Base-by-base conservation (phyloP, 2,797 vertebrate species). In the Ctenochaetus hawaiiensis region DNA sequence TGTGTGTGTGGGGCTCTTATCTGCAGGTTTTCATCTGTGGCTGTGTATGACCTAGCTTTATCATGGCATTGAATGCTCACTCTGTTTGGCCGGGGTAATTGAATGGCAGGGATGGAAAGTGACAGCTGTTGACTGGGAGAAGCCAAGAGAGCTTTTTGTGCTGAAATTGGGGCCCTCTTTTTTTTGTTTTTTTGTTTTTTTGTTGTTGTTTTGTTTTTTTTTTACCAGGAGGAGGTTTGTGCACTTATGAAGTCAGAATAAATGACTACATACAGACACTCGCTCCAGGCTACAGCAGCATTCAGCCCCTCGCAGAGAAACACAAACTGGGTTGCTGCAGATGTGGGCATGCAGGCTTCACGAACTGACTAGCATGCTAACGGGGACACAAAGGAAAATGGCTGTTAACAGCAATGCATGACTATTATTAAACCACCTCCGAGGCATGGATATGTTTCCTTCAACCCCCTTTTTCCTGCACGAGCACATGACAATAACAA, bases 61-160 rank as follows among this genome's bases (percentile, higher is more conserved):
- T 68, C 22, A 4, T 16, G 43, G 49, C 69, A 58, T 23, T 80
- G 73, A 86, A 80, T 39, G 67, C 66, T 85, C 68, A 20, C 52
- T 69, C 3, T 66, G 78, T 85, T 69, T 68, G 68, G 43, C 75
- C 7, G 48, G 58, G 62, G 12, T 68, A 69, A 80, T 70, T 84
- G 71, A 87, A 83, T 68, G 81, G 84, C 58, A 59, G 39, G 56
- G 56, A 86, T 74, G 60, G 65, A 81, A 81, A 90, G 81, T 82
- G 84, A 88, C 85, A 84, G 81, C 79, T 81, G 83, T 81, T 83
- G 77, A 89, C 84, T 80, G 67, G 68, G 78, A 72, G 75, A 83
- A 77, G 80, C 80, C 78, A 68, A 30, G 26, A 63, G 53, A 72
- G 82, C 54, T 72, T 82, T 85, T 75, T 80, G 54, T 79, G 34